Evolutionary conservation across 2,113 vertebrate genomes (phyloP), one percentile per base, ranked within the genome.

Genomic region (Tor tambroides): DNA sequence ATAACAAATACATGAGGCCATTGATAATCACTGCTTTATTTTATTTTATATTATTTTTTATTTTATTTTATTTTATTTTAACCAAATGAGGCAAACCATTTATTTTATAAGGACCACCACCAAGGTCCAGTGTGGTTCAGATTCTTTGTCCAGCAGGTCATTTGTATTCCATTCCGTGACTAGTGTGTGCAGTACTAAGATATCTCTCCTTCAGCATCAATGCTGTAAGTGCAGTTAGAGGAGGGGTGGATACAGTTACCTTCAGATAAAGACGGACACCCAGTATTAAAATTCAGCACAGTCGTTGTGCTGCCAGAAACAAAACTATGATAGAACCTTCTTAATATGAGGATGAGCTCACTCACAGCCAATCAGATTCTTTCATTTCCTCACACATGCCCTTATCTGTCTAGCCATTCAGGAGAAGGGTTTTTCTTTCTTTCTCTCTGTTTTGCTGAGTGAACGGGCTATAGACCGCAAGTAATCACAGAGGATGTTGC

Each of bases 261-360:
- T 78, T 28, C 46, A 78, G 46, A 54, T 6, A 2, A 78, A 78
- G 75, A 51, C 7, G 21, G 19, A n/a, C 30, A 5, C n/a, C 17
- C 79, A 28, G 23, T 63, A 61, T 65, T 81, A 6, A 81, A 28
- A 81, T 81, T 65, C 79, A 81, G 59, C 35, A 61, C 56, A 81
- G 56, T 23, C 30, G 14, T 80, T 80, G 30, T 59, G 30, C 77
- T 59, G 5, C 8, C 32, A 38, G 51, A 80, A 80, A 59, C 77
- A 80, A 80, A 81, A 63, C 79, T 65, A 41, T 15, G 3, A 63
- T 43, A 65, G 4, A 63, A 46, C 23, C 59, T 81, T 38, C 59
- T 81, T 81, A 43, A 28, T 63, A 65, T 85, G 80, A 59, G 56
- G 83, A 88, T 88, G 83, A 88, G 81, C 41, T 88, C 87, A 88